Evolutionary conservation across 1,140 invertebrate genomes (phyloP).

Genomic region (Branchinecta lindahli): DNA sequence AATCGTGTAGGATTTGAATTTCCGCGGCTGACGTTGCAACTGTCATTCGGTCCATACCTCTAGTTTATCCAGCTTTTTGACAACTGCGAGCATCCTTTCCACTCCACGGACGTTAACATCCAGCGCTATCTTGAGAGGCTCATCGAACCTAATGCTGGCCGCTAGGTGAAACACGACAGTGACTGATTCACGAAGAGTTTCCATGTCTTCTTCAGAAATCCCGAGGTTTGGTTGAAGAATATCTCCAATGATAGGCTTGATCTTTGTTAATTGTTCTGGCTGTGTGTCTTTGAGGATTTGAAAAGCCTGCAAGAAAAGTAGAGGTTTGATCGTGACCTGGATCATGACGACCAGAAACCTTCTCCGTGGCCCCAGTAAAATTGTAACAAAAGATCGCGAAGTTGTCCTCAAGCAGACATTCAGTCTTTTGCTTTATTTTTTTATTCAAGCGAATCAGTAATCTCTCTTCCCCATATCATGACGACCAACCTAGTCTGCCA

Average conservation of each 20-base stretch:
- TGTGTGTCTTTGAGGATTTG: conserved; percentile 56
- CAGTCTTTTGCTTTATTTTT: too few species aligned
- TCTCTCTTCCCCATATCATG: too few species aligned
- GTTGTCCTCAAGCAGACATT: too few species aligned
- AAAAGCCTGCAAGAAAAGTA: conserved; percentile 46
- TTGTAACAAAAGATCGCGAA: too few species aligned
- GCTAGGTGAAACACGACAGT: conserved; percentile 77
- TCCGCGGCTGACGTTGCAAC: too few species aligned
- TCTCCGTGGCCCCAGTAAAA: too few species aligned
- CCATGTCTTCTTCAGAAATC: conserved; percentile 58
- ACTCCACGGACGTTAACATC: conserved; percentile 59
- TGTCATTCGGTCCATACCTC: conserved; percentile 40
- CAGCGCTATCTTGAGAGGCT: conserved; percentile 51
- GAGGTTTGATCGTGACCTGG: too few species aligned
- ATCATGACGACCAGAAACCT: too few species aligned
- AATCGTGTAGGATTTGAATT: too few species aligned
- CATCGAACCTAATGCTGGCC: conserved; percentile 69
- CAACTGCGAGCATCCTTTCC: conserved; percentile 62
- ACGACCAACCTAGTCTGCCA: too few species aligned
- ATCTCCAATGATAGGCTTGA: conserved; percentile 75
- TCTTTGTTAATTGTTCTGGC: conserved; percentile 59
- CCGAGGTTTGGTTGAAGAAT: conserved; percentile 75
- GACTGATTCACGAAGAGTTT: conserved; percentile 49
- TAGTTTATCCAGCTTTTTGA: conserved; percentile 63
- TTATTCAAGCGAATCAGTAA: too few species aligned